Conservation (phyloP, 2,113 vertebrate genomes). For the Peucedramus taeniatus region DNA sequence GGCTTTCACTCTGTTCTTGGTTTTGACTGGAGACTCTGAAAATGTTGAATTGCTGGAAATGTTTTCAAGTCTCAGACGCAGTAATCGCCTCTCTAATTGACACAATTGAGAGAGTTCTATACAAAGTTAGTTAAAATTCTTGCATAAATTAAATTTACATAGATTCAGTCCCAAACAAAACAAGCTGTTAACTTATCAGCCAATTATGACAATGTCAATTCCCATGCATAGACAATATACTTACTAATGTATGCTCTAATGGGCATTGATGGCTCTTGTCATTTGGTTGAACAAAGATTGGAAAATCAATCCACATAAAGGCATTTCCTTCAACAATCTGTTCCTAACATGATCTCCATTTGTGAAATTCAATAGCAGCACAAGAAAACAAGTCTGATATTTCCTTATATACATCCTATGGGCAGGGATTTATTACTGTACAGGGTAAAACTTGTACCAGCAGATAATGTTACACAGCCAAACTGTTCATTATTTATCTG, state of each 20-base stretch:
- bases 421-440: background rate
- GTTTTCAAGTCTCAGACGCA: background rate
- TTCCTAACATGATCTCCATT: background rate
- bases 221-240: background rate
- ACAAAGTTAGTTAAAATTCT: background rate
- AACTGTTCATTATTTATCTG: slow-evolving; percentile 28
- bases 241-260: background rate
- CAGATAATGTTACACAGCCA: background rate
- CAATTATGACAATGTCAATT: background rate
- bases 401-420: background rate
- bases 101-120: background rate
- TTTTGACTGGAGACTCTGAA: slow-evolving; percentile 8
- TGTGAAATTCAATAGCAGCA: background rate
- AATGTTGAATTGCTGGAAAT: slow-evolving; percentile 20
- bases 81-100: background rate
- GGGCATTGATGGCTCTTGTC: background rate
- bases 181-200: background rate
- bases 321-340: background rate
- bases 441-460: slow-evolving; percentile 8
- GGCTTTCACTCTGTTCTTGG: slow-evolving; percentile 21
- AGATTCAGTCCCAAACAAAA: background rate
- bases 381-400: background rate
- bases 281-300: background rate
- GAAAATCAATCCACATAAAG: background rate
- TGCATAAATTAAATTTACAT: background rate